Evolutionary conservation across 2,797 vertebrate genomes (phyloP).

Genomic region (Xiphophorus birchmanni): DNA sequence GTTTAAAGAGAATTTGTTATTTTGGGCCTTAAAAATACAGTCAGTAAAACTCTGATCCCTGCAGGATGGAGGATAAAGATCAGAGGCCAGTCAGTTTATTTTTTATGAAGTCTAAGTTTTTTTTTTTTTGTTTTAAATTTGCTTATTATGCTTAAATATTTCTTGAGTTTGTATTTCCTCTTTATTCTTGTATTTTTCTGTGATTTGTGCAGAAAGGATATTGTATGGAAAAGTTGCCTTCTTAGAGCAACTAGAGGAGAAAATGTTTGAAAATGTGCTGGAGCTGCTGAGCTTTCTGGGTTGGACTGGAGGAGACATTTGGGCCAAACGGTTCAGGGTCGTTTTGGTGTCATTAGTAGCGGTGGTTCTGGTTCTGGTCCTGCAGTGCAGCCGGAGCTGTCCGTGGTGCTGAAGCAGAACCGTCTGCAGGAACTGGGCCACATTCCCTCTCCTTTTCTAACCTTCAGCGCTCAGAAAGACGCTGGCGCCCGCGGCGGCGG

Average conservation of each 20-base stretch:
- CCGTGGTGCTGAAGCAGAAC: constrained; percentile 70
- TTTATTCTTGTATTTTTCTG: not conserved
- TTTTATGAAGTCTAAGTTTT: not conserved
- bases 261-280: not conserved
- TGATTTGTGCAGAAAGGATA: not conserved
- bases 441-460: constrained; percentile 35
- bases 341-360: not conserved
- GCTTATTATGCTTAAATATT: not conserved
- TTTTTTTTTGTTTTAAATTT: not conserved
- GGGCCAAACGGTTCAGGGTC: no score
- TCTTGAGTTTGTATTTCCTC: not conserved
- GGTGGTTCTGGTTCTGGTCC: not conserved
- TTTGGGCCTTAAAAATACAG: not conserved
- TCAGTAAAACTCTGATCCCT: not conserved
- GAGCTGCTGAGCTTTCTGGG: not conserved
- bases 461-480: constrained; percentile 33
- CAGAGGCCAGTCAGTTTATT: not conserved
- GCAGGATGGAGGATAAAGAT: not conserved
- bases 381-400: constrained; percentile 58
- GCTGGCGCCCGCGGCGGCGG: not conserved
- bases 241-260: not conserved
- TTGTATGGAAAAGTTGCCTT: not conserved
- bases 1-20: not conserved
- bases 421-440: constrained; percentile 22
- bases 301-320: not conserved